Percentiles rank a stretch among this genome's conserved stretches.
These are phyloP conservation scores for Pteronotus mesoamericanus DNA, from an alignment of 2,797 vertebrate genomes.

Conservation along the genomic window DNA sequence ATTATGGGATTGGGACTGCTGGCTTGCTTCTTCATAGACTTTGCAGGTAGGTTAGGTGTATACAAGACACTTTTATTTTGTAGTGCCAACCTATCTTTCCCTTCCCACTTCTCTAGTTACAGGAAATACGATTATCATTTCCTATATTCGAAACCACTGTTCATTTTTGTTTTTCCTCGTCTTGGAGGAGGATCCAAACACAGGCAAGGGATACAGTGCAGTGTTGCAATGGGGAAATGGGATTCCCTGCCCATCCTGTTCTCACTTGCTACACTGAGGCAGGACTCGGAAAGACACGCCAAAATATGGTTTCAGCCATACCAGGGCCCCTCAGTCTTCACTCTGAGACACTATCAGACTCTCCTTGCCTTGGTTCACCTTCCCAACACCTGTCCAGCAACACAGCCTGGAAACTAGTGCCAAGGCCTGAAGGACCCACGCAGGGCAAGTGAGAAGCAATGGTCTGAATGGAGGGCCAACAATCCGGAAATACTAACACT, in stretches of 20 bases:
- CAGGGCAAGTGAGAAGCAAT: neutral
- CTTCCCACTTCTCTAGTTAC: neutral
- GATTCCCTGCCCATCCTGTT: neutral
- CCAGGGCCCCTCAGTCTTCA: neutral
- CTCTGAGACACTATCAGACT: neutral
- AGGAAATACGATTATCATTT: neutral
- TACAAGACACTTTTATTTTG: neutral
- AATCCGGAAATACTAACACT: neutral
- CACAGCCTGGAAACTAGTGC: neutral
- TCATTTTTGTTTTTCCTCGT: neutral
- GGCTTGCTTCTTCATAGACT: neutral
- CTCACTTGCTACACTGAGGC: neutral
- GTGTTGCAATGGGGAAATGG: neutral
- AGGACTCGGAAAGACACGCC: neutral
- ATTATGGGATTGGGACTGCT: neutral
- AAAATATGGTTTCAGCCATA: neutral
- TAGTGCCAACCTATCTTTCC: neutral
- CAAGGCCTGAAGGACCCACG: neutral
- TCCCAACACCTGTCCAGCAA: neutral
- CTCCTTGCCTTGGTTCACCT: neutral
- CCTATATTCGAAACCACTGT: neutral
- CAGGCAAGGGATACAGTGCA: neutral
- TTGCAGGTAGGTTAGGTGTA: neutral
- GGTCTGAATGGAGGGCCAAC: neutral
- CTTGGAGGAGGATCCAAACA: constrained; percentile 50